phyloP scores from a whole-genome alignment of 2,888 invertebrate genomes.

The Leptarthrus brevirostris region DNA sequence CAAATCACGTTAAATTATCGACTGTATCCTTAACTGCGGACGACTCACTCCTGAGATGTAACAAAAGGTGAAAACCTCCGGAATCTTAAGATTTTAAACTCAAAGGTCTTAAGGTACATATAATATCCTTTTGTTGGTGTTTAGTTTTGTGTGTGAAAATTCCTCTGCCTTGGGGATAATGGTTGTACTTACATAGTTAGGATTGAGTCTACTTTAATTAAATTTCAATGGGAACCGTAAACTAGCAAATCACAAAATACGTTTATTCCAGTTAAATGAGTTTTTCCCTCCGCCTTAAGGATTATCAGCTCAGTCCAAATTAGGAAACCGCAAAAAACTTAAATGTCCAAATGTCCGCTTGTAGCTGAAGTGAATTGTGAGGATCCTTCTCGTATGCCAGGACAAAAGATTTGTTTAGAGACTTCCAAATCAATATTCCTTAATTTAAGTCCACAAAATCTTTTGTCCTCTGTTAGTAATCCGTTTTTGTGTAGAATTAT shows the following conservation, averaged over 20 bases:
- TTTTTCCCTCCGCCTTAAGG: background rate
- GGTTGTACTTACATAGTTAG: no score
- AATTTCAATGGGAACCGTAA: constrained; percentile 25
- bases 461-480: background rate
- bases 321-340: constrained; percentile 7
- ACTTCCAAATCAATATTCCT: constrained; percentile 16
- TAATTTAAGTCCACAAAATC: constrained; percentile 12
- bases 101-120: background rate
- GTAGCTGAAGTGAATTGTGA: background rate
- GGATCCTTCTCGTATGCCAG: no score
- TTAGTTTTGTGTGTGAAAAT: constrained; percentile 15
- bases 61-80: constrained; percentile 9
- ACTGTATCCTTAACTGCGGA: constrained; percentile 24
- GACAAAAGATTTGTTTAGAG: constrained; percentile 32
- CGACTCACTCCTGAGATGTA: background rate
- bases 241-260: constrained; percentile 17
- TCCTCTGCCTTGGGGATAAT: constrained; percentile 17
- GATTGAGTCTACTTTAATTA: constrained; percentile 21
- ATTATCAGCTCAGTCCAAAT: background rate
- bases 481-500: constrained; percentile 6
- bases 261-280: constrained; percentile 34
- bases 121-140: background rate
- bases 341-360: background rate
- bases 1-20: constrained; percentile 50
- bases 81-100: background rate